These are phyloP conservation scores for Oreohelix idahoensis DNA, from an alignment of 1,140 invertebrate genomes.

Conservation along the genomic window DNA sequence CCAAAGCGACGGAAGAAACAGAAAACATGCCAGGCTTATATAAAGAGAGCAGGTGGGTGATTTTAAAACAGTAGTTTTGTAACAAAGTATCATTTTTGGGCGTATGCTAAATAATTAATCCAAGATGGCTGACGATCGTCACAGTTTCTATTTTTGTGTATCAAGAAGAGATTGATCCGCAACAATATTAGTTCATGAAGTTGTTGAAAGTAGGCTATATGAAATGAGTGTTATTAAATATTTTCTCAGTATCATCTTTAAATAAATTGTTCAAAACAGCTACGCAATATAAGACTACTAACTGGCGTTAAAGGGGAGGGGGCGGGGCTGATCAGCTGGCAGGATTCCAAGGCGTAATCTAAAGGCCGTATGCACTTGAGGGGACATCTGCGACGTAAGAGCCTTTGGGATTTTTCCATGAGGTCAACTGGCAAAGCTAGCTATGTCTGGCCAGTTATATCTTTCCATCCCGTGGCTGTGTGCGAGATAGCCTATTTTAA, in stretches of 20 bases:
- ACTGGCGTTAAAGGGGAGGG: no score
- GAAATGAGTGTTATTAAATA: no score
- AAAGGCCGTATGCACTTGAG: neutral
- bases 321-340: neutral
- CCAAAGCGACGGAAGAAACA: constrained; percentile 67
- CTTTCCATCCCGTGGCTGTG: no score
- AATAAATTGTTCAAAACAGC: no score
- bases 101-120: neutral
- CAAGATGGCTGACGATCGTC: constrained; percentile 3
- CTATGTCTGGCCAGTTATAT: neutral
- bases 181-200: no score
- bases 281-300: no score
- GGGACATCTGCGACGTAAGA: neutral
- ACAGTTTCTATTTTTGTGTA: neutral
- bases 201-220: no score
- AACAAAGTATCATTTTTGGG: neutral
- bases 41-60: constrained; percentile 66
- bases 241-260: no score
- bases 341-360: neutral
- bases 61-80: neutral
- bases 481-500: no score
- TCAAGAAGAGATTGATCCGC: no score
- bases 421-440: neutral
- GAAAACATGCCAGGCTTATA: constrained; percentile 72
- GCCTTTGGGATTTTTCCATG: constrained; percentile 3